Percentiles rank a stretch among this genome's conserved stretches.
Conservation (phyloP, 2,888 invertebrate genomes). For the Cephonodes hylas region DNA sequence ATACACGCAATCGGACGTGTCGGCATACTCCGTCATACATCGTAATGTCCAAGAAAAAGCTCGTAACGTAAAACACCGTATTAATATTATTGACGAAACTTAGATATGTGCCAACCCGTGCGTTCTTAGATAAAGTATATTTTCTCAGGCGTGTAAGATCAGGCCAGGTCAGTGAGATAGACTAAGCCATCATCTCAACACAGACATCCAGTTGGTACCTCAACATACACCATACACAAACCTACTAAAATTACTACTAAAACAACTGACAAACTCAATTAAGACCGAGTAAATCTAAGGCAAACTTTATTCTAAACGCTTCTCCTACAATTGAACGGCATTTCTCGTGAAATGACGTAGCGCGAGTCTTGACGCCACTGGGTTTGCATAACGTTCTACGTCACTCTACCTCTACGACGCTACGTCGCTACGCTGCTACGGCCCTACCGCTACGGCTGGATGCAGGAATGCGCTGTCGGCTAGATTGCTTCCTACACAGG, state of each 20-base stretch:
- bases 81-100: no score
- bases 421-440: not conserved
- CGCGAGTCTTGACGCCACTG: conserved; percentile 19
- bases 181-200: no score
- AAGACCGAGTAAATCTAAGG: not conserved
- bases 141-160: no score
- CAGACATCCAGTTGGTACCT: no score
- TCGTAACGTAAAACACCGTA: no score
- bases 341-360: not conserved
- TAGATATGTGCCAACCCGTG: no score
- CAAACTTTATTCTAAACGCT: not conserved
- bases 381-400: conserved; percentile 39
- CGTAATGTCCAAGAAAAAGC: no score
- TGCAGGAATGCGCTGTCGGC: conserved; percentile 33
- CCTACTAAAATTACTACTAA: not conserved
- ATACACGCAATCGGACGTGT: no score
- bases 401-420: conserved; percentile 16
- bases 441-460: conserved; percentile 7
- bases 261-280: not conserved
- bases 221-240: no score
- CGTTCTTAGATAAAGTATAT: no score
- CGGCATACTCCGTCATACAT: no score
- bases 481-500: conserved; percentile 28
- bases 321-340: not conserved
- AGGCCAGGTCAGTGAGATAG: no score